phyloP scores from a whole-genome alignment of 1,140 invertebrate species.

The Drosophila erecta region DNA sequence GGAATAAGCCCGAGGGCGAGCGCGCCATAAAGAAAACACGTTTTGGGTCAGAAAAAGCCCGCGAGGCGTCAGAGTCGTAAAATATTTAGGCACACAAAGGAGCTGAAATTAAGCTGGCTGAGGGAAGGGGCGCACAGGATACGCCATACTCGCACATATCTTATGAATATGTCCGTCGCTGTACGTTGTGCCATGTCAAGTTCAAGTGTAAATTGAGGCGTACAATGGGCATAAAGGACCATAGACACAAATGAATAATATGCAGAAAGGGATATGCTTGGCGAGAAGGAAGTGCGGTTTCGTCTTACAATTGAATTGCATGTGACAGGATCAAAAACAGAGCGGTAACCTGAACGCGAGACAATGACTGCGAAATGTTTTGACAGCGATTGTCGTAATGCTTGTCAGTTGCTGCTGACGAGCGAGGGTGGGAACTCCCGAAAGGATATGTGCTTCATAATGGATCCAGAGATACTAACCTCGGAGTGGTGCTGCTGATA shows the following conservation, averaged over 20 bases:
- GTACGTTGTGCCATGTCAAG: constrained; percentile 34
- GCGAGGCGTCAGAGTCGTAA: constrained; percentile 75
- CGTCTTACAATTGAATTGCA: constrained; percentile 69
- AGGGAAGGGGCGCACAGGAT: constrained; percentile 39
- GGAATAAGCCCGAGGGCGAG: constrained; percentile 33
- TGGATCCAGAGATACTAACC: constrained; percentile 67
- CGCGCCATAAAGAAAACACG: constrained; percentile 55
- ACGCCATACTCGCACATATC: constrained; percentile 8
- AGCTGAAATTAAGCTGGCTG: constrained; percentile 61
- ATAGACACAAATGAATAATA: constrained; percentile 52
- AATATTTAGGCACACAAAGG: constrained; percentile 68
- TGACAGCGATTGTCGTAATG: constrained; percentile 79
- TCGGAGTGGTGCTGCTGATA: constrained; percentile 81
- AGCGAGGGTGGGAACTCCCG: background rate
- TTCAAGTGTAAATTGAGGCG: constrained; percentile 71
- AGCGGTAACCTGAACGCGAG: constrained; percentile 24
- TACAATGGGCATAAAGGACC: constrained; percentile 62
- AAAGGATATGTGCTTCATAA: background rate
- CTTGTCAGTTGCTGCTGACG: constrained; percentile 12
- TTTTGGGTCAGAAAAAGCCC: constrained; percentile 49
- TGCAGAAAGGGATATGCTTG: constrained; percentile 50
- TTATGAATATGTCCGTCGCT: constrained; percentile 11
- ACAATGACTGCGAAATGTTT: constrained; percentile 75
- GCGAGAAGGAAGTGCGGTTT: constrained; percentile 65
- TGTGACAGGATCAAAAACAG: constrained; percentile 48